Percentiles rank a stretch among this genome's conserved stretches.
Conservation (phyloP, 2,888 invertebrate genomes). For the Plusia festucae region DNA sequence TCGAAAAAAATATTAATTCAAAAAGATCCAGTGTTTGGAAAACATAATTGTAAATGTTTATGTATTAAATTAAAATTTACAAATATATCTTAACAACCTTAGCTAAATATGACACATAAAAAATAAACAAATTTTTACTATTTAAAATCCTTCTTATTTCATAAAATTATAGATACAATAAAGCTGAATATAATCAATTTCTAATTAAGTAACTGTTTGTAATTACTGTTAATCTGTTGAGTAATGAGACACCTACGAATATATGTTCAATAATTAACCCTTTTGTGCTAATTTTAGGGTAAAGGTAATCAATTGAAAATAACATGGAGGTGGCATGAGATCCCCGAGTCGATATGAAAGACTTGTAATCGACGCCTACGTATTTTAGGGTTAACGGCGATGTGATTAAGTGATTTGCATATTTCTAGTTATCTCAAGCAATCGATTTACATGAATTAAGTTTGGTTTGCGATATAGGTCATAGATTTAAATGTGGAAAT, state of each 20-base stretch:
- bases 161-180: no score
- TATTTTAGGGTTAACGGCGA: not conserved
- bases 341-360: not conserved
- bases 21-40: not conserved
- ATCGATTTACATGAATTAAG: not conserved
- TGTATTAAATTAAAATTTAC: no score
- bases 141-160: no score
- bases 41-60: not conserved
- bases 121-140: no score
- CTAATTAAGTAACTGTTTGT: not conserved
- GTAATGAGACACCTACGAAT: not conserved
- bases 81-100: no score
- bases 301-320: slow-evolving; percentile 4
- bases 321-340: not conserved
- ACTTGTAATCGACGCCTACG: slow-evolving; percentile 1
- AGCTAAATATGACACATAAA: no score
- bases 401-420: slow-evolving; percentile 1
- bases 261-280: not conserved
- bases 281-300: not conserved
- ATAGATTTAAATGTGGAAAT: no score
- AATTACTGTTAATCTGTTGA: not conserved
- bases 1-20: slow-evolving; percentile 3
- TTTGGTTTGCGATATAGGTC: no score
- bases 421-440: not conserved
- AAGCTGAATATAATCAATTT: not conserved